Evolutionary conservation across 2,797 vertebrate species (phyloP).

Genomic region (Chelidonichthys spinosus): DNA sequence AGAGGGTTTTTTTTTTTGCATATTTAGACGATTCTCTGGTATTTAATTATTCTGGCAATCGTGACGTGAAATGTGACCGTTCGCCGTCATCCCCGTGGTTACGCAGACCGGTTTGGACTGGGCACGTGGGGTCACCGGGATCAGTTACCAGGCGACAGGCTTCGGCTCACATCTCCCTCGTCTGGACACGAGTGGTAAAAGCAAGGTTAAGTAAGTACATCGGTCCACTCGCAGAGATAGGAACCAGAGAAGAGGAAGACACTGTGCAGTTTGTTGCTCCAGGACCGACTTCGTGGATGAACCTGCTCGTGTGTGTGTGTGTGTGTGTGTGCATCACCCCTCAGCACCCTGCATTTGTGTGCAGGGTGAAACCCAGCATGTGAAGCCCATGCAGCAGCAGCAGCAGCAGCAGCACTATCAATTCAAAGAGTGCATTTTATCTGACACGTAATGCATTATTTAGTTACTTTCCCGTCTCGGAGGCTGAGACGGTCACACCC

Average conservation of each 20-base stretch:
- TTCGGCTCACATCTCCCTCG: constrained; percentile 82
- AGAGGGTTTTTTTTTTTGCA: no score
- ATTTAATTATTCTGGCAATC: no score
- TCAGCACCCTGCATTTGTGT: constrained; percentile 36
- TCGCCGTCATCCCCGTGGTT: no score
- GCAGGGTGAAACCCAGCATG: constrained; percentile 53
- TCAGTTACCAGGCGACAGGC: constrained; percentile 75
- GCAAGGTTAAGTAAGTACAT: constrained; percentile 88
- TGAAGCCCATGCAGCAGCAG: constrained; percentile 39
- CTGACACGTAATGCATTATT: constrained; percentile 80
- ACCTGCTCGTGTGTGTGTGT: constrained; percentile 35
- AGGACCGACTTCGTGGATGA: constrained; percentile 33
- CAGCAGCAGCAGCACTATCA: constrained; percentile 39
- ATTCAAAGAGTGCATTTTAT: constrained; percentile 69
- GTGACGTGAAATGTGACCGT: no score
- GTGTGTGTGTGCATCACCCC: constrained; percentile 38
- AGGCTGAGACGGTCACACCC: constrained; percentile 80
- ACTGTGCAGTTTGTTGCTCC: constrained; percentile 56
- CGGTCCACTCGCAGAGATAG: constrained; percentile 71
- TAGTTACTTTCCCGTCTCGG: constrained; percentile 77
- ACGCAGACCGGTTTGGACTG: constrained; percentile 71
- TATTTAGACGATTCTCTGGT: no score
- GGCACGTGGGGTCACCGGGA: constrained; percentile 76
- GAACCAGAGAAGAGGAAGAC: constrained; percentile 54
- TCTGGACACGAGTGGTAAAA: constrained; percentile 78